Percentiles rank a stretch among this genome's conserved stretches.
These are phyloP conservation scores for Aphelinus atriplicis DNA, from an alignment of 1,140 invertebrate species.

Conservation along the genomic window DNA sequence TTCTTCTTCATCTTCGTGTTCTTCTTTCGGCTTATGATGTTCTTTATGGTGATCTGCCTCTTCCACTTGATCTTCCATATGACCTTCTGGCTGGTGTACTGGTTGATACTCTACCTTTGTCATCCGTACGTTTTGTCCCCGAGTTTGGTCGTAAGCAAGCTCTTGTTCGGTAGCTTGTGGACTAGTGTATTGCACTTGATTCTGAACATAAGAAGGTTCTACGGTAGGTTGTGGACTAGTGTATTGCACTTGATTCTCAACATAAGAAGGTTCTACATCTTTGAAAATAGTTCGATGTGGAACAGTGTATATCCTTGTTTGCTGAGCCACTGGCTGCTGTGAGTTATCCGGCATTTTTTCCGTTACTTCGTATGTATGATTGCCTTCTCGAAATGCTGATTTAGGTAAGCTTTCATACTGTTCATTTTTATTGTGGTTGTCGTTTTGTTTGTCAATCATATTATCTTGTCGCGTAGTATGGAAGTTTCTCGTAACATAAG, in stretches of 20 bases:
- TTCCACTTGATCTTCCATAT: not conserved
- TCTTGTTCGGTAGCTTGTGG: not conserved
- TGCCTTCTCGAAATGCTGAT: too few relatives aligned
- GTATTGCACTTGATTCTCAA: slow-evolving; percentile 4
- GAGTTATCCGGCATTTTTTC: not conserved
- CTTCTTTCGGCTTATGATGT: slow-evolving; percentile 12
- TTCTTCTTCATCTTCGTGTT: slow-evolving; percentile 49
- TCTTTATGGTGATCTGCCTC: slow-evolving; percentile 18
- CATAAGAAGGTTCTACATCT: not conserved
- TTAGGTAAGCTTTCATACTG: not conserved
- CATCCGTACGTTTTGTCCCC: not conserved
- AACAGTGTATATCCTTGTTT: not conserved
- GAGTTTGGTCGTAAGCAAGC: slow-evolving; percentile 22
- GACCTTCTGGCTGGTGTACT: not conserved
- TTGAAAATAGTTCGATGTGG: not conserved
- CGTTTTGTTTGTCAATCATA: not conserved
- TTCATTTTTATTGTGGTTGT: not conserved
- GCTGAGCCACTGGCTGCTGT: too few relatives aligned
- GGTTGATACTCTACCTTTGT: not conserved
- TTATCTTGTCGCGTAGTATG: not conserved
- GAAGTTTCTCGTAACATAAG: not conserved
- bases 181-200: slow-evolving; percentile 5
- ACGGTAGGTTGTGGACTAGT: not conserved
- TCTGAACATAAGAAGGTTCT: not conserved
- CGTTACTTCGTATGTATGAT: not conserved